These are phyloP conservation scores for Caenorhabditis auriculariae DNA, from an alignment of 2,888 invertebrate genomes.

Conservation along the genomic window DNA sequence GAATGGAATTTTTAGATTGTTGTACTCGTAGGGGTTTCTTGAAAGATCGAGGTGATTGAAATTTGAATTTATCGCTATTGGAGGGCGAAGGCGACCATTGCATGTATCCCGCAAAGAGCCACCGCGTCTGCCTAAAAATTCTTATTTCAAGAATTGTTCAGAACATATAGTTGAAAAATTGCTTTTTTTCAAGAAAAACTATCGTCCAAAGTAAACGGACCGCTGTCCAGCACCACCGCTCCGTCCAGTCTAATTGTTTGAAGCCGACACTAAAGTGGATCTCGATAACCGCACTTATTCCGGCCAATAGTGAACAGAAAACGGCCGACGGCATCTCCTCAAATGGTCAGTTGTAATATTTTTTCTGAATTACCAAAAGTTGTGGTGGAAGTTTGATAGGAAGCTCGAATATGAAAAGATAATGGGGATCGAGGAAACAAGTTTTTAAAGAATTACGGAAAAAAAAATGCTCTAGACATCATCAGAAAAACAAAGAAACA, in stretches of 20 bases:
- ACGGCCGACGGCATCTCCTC: slow-evolving; percentile 60
- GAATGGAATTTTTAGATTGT: too few relatives aligned
- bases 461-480: too few relatives aligned
- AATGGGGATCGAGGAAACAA: background rate
- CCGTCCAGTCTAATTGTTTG: slow-evolving; percentile 44
- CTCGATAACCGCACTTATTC: slow-evolving; percentile 56
- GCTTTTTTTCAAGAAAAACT: background rate
- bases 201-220: slow-evolving; percentile 22
- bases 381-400: too few relatives aligned
- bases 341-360: slow-evolving; percentile 2
- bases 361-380: too few relatives aligned
- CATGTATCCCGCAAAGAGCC: slow-evolving; percentile 50
- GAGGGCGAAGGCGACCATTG: slow-evolving; percentile 48
- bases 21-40: too few relatives aligned
- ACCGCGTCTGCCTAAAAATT: slow-evolving; percentile 43
- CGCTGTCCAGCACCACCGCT: slow-evolving; percentile 51
- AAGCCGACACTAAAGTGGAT: slow-evolving; percentile 56
- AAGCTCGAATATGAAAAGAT: too few relatives aligned
- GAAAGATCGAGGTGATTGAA: too few relatives aligned
- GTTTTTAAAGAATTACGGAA: too few relatives aligned
- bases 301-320: slow-evolving; percentile 50
- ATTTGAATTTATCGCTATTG: too few relatives aligned
- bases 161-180: background rate
- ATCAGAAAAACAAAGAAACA: too few relatives aligned
- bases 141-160: background rate